Conservation (phyloP, 2,888 invertebrate species). For the Parascotia fuliginaria region DNA sequence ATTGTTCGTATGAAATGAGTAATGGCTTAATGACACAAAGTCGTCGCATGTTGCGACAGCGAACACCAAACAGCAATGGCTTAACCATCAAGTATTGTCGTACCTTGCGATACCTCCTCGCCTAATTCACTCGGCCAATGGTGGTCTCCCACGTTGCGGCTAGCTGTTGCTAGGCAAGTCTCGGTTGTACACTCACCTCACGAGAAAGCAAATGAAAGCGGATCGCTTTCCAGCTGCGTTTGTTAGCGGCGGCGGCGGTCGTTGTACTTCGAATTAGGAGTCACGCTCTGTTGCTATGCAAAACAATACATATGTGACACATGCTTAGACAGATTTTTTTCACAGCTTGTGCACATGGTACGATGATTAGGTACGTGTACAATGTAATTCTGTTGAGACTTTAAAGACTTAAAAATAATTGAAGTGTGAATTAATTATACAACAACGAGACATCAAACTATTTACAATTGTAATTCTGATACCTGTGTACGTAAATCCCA, state of each 20-base stretch:
- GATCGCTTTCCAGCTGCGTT: constrained; percentile 64
- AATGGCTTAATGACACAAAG: constrained; percentile 35
- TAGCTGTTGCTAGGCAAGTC: constrained; percentile 48
- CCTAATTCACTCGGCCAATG: constrained; percentile 38
- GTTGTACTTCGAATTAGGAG: constrained; percentile 8
- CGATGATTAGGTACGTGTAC: too few relatives aligned
- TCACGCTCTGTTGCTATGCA: not conserved
- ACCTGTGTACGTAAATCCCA: not conserved
- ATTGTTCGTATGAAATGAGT: constrained; percentile 33
- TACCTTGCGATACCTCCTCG: constrained; percentile 28
- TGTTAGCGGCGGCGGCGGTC: constrained; percentile 31
- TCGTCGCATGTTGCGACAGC: constrained; percentile 1
- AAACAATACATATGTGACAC: not conserved
- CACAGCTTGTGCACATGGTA: too few relatives aligned
- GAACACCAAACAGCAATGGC: constrained; percentile 1
- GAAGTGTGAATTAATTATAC: not conserved
- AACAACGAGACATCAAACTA: too few relatives aligned
- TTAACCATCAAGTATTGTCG: constrained; percentile 9
- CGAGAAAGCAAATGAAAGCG: constrained; percentile 76
- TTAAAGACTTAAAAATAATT: not conserved
- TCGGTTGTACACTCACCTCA: constrained; percentile 45
- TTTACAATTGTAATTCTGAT: not conserved
- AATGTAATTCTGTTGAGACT: not conserved
- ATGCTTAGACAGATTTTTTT: not conserved
- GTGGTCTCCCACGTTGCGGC: constrained; percentile 33